phyloP scores from a whole-genome alignment of 2,797 vertebrate species.

The Rhodeus uyekii region DNA sequence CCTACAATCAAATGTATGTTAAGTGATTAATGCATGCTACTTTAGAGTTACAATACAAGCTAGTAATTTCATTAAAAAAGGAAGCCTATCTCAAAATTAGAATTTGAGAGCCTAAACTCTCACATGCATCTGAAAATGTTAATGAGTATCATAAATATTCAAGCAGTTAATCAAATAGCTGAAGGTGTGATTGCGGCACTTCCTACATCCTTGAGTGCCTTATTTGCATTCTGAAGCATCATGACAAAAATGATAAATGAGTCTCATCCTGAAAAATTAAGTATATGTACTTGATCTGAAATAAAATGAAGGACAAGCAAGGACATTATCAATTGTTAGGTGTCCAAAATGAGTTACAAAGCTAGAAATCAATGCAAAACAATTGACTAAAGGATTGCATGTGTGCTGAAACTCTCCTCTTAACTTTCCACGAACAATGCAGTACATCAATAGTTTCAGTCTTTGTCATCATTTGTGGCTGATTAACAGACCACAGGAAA shows the following conservation, averaged over 20 bases:
- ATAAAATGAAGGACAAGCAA: not conserved
- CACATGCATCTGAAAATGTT: not conserved
- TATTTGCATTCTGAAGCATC: not conserved
- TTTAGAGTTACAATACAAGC: not conserved
- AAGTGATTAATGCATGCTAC: not conserved
- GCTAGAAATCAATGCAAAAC: not conserved
- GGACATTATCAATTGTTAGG: not conserved
- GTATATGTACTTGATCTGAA: not conserved
- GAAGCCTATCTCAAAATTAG: not conserved
- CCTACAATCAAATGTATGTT: not conserved
- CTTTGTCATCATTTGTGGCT: not conserved
- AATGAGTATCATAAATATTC: not conserved
- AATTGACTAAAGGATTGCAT: not conserved
- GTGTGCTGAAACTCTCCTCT: not conserved
- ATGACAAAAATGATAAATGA: not conserved
- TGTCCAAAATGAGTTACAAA: not conserved
- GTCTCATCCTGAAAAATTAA: not conserved
- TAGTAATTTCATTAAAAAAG: not conserved
- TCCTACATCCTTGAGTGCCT: not conserved
- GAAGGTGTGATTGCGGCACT: not conserved
- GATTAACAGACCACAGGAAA: conserved; percentile 29
- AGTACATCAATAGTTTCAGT: conserved; percentile 3
- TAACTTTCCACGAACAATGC: conserved; percentile 10
- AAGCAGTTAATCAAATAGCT: not conserved
- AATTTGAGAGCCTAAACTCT: not conserved